phyloP scores from a whole-genome alignment of 2,113 vertebrate genomes.

The Trogon melanurus region DNA sequence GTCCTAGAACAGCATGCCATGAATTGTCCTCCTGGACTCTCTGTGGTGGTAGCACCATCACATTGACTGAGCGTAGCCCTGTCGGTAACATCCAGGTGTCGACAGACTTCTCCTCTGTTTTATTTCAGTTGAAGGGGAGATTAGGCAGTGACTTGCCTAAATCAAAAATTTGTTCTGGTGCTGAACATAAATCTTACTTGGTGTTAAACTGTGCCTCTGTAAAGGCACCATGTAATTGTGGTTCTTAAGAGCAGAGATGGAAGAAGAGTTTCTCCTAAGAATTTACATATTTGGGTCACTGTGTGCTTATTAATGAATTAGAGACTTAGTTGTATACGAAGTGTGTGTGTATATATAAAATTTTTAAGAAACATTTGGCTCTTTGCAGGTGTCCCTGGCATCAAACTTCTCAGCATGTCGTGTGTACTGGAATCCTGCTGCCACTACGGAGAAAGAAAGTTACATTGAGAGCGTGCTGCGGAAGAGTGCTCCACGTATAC shows the following conservation, averaged over 20 bases:
- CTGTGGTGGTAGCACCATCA: not conserved
- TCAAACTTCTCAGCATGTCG: conserved; percentile 80
- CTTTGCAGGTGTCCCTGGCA: conserved; percentile 79
- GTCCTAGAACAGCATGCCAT: not conserved
- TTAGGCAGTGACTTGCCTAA: not conserved
- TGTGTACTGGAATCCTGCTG: conserved; percentile 80
- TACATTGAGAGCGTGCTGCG: conserved; percentile 60
- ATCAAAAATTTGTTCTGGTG: not conserved
- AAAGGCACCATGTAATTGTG: not conserved
- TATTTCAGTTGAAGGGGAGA: not conserved
- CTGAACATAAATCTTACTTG: not conserved
- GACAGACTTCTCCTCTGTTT: not conserved
- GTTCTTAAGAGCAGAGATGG: not conserved
- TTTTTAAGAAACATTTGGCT: not conserved
- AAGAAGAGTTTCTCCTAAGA: not conserved
- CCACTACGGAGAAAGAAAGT: conserved; percentile 52
- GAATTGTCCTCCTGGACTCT: not conserved
- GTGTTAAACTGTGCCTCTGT: not conserved
- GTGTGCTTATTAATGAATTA: not conserved
- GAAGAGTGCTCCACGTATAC: conserved; percentile 72
- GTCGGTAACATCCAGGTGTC: not conserved
- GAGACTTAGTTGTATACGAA: not conserved
- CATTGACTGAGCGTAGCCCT: not conserved
- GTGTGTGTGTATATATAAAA: not conserved
- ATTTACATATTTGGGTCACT: not conserved